phyloP scores from a whole-genome alignment of 2,797 vertebrate species.

The Sitta carolinensis region DNA sequence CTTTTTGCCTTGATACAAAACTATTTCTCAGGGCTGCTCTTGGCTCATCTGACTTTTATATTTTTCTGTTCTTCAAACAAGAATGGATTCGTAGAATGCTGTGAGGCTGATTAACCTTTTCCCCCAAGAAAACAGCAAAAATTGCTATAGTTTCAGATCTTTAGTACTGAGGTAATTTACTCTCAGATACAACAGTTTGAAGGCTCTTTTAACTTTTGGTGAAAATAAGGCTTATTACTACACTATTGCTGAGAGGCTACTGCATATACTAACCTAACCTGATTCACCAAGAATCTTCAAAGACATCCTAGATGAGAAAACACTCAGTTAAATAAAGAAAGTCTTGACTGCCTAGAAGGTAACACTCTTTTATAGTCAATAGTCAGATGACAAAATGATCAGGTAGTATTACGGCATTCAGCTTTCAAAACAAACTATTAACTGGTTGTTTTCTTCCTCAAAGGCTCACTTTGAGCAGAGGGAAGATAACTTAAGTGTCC shows the following conservation, averaged over 20 bases:
- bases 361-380: neutral
- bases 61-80: neutral
- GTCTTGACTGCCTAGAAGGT: neutral
- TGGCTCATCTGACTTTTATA: neutral
- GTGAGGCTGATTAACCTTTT: neutral
- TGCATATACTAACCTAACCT: neutral
- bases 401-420: neutral
- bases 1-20: neutral
- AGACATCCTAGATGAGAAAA: neutral
- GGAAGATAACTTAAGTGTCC: neutral
- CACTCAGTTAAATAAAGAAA: neutral
- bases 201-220: neutral
- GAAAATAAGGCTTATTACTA: neutral
- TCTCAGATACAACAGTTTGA: neutral
- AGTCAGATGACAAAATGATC: neutral
- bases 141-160: neutral
- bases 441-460: neutral
- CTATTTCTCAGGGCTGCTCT: neutral
- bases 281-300: neutral
- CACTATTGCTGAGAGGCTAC: accelerated
- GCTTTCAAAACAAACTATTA: neutral
- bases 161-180: neutral
- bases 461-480: neutral
- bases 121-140: neutral
- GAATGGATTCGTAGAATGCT: neutral